Conservation (phyloP, 2,888 invertebrate genomes). For the Agrotis ipsilon region DNA sequence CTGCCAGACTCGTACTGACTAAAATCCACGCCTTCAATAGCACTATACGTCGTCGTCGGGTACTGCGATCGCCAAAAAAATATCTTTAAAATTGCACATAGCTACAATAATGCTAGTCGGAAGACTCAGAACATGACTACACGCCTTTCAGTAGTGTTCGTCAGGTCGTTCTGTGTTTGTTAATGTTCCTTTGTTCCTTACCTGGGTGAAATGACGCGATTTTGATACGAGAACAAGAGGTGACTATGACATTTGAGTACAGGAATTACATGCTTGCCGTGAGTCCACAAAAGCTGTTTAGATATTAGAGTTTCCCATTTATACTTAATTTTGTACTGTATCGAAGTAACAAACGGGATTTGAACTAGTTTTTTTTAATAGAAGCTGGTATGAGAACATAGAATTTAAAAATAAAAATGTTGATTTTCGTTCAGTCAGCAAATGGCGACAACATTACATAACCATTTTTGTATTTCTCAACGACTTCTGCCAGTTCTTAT, state of each 20-base stretch:
- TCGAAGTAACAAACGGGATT: not conserved
- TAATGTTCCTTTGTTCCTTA: constrained; percentile 20
- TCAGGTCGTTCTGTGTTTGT: constrained; percentile 4
- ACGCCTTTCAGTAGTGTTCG: constrained; percentile 7
- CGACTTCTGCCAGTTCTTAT: no score
- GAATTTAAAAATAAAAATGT: no score
- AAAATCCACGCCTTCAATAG: no score
- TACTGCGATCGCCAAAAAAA: no score
- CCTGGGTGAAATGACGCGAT: not conserved
- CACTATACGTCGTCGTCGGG: no score
- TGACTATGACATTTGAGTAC: not conserved
- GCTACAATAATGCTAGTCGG: not conserved
- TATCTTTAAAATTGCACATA: no score
- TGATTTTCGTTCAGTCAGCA: no score
- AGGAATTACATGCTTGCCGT: not conserved
- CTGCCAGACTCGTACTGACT: no score
- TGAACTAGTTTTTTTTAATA: not conserved
- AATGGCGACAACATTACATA: no score
- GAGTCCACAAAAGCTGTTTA: constrained; percentile 6
- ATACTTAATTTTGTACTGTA: not conserved
- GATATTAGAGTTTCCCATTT: not conserved
- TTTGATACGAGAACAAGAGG: not conserved
- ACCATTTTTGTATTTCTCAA: no score
- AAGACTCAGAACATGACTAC: constrained; percentile 20
- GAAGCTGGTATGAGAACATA: not conserved